phyloP scores from a whole-genome alignment of 2,113 vertebrate genomes.

The Amblyopsis rosae region DNA sequence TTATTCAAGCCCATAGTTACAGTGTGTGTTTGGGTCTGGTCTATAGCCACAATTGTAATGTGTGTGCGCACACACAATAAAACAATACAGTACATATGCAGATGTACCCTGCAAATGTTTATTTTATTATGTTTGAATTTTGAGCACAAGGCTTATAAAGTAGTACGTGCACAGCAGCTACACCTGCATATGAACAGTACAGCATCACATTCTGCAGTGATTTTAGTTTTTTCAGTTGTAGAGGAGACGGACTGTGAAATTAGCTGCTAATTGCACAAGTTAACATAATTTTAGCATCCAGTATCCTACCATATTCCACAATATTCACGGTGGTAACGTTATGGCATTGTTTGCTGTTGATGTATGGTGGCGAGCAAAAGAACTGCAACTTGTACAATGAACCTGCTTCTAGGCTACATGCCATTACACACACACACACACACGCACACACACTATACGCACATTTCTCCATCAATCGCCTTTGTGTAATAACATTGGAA shows the following conservation, averaged over 20 bases:
- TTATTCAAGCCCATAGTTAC: neutral
- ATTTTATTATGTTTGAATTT: too few species aligned
- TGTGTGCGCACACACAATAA: too few species aligned
- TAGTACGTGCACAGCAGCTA: too few species aligned
- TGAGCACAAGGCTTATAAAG: too few species aligned
- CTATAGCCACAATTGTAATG: neutral
- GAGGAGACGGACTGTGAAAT: conserved; percentile 16
- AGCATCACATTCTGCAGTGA: too few species aligned
- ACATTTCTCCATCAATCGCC: conserved; percentile 24
- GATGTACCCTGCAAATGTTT: too few species aligned
- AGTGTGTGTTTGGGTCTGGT: neutral
- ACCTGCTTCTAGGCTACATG: conserved; percentile 33
- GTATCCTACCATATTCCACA: conserved; percentile 33
- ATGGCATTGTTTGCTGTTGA: conserved; percentile 23
- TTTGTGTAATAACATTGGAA: conserved; percentile 16
- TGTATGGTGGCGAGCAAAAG: conserved; percentile 2
- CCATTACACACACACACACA: conserved; percentile 21
- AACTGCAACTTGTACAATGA: conserved; percentile 26
- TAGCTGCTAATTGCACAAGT: conserved; percentile 28
- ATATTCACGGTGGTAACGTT: too few species aligned
- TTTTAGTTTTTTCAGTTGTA: conserved; percentile 3
- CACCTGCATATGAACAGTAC: too few species aligned
- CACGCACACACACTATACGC: conserved; percentile 1
- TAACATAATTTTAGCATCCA: conserved; percentile 33
- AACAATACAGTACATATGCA: too few species aligned